Percentiles rank a stretch among this genome's conserved stretches.
These are phyloP conservation scores for Eupithecia subumbrata DNA, from an alignment of 2,888 invertebrate species.

Conservation along the genomic window DNA sequence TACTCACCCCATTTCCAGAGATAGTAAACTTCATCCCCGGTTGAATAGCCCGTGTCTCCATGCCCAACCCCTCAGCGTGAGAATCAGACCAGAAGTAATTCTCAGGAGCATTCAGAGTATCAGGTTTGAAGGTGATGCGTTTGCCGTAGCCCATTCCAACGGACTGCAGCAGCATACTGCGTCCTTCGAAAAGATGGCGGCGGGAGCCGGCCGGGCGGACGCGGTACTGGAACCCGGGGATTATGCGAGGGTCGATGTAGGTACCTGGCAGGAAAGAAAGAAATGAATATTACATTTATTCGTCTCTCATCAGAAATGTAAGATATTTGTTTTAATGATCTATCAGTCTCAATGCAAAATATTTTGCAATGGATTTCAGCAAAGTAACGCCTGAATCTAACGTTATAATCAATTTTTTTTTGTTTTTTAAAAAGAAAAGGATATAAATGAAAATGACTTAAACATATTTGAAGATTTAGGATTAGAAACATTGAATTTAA, in stretches of 20 bases:
- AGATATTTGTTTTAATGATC: too few relatives aligned
- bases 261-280: constrained; percentile 80
- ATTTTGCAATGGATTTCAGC: too few relatives aligned
- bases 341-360: too few relatives aligned
- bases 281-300: neutral
- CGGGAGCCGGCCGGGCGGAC: constrained; percentile 87
- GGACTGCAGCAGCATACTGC: constrained; percentile 85
- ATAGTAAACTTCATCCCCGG: constrained; percentile 87
- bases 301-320: too few relatives aligned
- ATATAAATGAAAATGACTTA: too few relatives aligned
- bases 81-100: constrained; percentile 92
- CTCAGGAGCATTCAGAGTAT: constrained; percentile 83
- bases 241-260: constrained; percentile 88
- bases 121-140: constrained; percentile 88
- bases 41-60: constrained; percentile 87
- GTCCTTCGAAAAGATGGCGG: constrained; percentile 86
- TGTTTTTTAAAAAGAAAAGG: neutral
- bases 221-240: constrained; percentile 89
- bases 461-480: too few relatives aligned
- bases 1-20: constrained; percentile 81
- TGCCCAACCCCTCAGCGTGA: constrained; percentile 88
- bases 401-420: neutral
- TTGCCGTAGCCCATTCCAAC: constrained; percentile 91
- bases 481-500: neutral
- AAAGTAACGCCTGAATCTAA: too few relatives aligned